Conservation (phyloP, 2,797 vertebrate species). For the Yasuhikotakia modesta region DNA sequence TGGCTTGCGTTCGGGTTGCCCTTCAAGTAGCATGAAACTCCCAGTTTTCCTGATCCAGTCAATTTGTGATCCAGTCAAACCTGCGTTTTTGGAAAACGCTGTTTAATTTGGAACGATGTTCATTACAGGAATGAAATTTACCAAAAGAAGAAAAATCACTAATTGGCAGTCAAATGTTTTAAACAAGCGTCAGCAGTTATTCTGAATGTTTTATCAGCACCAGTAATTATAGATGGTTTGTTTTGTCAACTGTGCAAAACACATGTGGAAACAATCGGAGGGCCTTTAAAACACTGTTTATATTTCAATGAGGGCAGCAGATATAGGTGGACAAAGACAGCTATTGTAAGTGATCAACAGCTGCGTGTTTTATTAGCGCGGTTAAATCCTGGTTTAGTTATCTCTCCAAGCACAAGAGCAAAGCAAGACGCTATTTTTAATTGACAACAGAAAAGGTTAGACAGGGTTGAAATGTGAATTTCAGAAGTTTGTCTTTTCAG, state of each 20-base stretch:
- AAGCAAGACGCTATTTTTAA: conserved; percentile 6
- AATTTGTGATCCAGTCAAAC: background rate
- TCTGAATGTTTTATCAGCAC: conserved; percentile 13
- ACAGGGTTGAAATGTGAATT: conserved; percentile 5
- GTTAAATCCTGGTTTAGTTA: conserved; percentile 33
- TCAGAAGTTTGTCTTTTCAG: background rate
- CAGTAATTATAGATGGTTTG: conserved; percentile 31
- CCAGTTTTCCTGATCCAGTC: background rate
- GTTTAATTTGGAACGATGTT: background rate
- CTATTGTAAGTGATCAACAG: conserved; percentile 35
- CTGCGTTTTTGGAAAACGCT: background rate
- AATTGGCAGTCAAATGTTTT: conserved; percentile 23
- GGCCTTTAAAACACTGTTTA: conserved; percentile 21
- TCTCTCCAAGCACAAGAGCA: conserved; percentile 17
- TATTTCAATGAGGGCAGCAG: conserved; percentile 20
- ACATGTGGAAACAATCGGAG: conserved; percentile 36
- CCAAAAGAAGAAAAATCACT: conserved; percentile 12
- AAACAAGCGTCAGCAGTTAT: background rate
- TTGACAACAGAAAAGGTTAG: conserved; percentile 18
- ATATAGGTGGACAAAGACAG: conserved; percentile 43
- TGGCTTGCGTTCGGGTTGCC: background rate
- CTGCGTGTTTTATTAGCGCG: conserved; percentile 25
- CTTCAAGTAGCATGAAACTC: background rate
- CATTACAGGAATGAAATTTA: conserved; percentile 9
- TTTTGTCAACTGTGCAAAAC: conserved; percentile 28